Percentiles rank a stretch among this genome's conserved stretches.
These are phyloP conservation scores for Ceratina calcarata DNA, from an alignment of 1,140 invertebrate genomes.

Conservation along the genomic window DNA sequence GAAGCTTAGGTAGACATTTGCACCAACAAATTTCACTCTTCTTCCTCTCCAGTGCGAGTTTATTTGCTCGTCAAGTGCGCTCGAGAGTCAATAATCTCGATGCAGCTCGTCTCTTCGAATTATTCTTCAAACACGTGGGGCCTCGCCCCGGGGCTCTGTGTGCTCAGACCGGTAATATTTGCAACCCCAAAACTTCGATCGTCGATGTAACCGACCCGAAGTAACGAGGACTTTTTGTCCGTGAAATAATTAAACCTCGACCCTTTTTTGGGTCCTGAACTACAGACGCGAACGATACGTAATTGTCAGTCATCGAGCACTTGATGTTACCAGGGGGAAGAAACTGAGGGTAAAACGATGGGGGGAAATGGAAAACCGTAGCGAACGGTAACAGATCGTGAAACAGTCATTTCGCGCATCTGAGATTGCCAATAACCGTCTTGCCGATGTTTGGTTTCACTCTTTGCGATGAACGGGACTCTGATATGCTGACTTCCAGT, in stretches of 20 bases:
- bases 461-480: not conserved
- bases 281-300: slow-evolving; percentile 14
- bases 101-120: slow-evolving; percentile 36
- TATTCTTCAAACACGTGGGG: slow-evolving; percentile 42
- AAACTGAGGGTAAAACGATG: not conserved
- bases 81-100: slow-evolving; percentile 51
- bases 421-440: no score
- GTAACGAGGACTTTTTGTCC: slow-evolving; percentile 25
- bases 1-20: not conserved
- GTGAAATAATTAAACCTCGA: slow-evolving; percentile 38
- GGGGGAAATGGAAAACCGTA: not conserved
- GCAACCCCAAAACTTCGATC: slow-evolving; percentile 40
- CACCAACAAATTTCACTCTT: slow-evolving; percentile 22
- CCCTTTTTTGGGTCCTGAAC: not conserved
- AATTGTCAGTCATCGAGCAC: slow-evolving; percentile 3
- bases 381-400: not conserved
- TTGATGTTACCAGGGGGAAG: not conserved
- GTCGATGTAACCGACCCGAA: not conserved
- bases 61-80: slow-evolving; percentile 38
- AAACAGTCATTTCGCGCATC: not conserved
- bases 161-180: slow-evolving; percentile 39
- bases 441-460: not conserved
- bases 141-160: slow-evolving; percentile 4
- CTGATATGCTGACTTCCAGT: not conserved
- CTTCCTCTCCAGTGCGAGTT: not conserved